Conservation (phyloP, 2,888 invertebrate species). For the Ennomos quercinarius region DNA sequence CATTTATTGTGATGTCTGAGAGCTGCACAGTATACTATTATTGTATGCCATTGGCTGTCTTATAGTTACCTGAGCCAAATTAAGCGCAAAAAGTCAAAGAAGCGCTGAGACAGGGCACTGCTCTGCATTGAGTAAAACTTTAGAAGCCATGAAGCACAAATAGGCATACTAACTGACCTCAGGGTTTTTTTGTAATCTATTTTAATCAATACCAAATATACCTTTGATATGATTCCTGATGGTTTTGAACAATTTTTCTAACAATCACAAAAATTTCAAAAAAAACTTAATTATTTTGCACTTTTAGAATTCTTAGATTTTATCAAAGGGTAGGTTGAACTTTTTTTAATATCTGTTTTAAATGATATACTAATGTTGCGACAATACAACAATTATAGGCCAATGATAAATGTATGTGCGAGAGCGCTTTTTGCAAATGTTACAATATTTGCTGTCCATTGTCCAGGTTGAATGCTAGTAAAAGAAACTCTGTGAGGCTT, state of each 20-base stretch:
- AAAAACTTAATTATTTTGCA: not conserved
- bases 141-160: too few species aligned
- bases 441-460: constrained; percentile 17
- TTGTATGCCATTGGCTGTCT: too few species aligned
- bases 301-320: not conserved
- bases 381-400: too few species aligned
- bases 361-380: constrained; percentile 13
- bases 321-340: too few species aligned
- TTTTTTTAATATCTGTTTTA: not conserved
- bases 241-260: too few species aligned
- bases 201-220: not conserved
- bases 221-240: too few species aligned
- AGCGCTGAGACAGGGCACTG: too few species aligned
- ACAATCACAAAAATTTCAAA: too few species aligned
- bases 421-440: constrained; percentile 35
- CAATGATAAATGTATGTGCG: constrained; percentile 39
- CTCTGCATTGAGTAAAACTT: too few species aligned
- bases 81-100: too few species aligned
- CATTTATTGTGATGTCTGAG: constrained; percentile 21
- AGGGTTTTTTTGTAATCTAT: not conserved
- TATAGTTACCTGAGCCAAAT: too few species aligned
- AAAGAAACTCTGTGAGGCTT: not conserved
- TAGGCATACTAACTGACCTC: too few species aligned
- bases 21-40: not conserved
- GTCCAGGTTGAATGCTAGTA: constrained; percentile 7